Evolutionary conservation across 1,140 invertebrate genomes (phyloP).

Genomic region (Chironomus tepperi): DNA sequence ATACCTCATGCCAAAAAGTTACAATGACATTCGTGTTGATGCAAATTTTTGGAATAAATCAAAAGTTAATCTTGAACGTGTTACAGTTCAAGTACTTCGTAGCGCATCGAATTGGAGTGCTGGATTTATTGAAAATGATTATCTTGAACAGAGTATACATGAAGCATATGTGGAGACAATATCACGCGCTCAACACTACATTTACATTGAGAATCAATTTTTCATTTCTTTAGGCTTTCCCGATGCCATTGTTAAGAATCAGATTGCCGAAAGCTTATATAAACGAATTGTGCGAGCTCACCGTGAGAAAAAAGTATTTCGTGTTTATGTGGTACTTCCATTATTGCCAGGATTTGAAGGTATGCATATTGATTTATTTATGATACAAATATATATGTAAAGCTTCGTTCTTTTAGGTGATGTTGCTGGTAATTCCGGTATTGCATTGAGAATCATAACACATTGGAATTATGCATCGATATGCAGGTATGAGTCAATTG

Average conservation of each 20-base stretch:
- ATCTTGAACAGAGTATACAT: conserved; percentile 84
- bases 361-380: background rate
- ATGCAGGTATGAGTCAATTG: conserved; percentile 51
- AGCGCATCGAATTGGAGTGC: conserved; percentile 91
- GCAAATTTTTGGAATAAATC: background rate
- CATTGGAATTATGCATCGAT: conserved; percentile 98
- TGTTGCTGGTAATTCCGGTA: conserved; percentile 81
- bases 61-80: conserved; percentile 45
- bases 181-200: conserved; percentile 80
- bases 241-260: conserved; percentile 56
- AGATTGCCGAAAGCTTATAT: conserved; percentile 74
- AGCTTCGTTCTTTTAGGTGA: conserved; percentile 51
- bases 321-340: conserved; percentile 91
- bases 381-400: background rate
- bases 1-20: conserved; percentile 84
- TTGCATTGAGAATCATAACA: conserved; percentile 85
- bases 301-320: conserved; percentile 64
- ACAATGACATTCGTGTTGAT: conserved; percentile 46
- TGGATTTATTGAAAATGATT: conserved; percentile 71
- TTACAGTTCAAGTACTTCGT: conserved; percentile 73
- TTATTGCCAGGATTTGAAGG: conserved; percentile 87
- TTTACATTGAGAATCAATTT: conserved; percentile 99
- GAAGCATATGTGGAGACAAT: conserved; percentile 91
- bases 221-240: conserved; percentile 66
- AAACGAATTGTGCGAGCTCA: conserved; percentile 82